Percentiles rank a stretch among this genome's conserved stretches.
phyloP scores from a whole-genome alignment of 2,888 invertebrate genomes.

The Byasa hedistus region DNA sequence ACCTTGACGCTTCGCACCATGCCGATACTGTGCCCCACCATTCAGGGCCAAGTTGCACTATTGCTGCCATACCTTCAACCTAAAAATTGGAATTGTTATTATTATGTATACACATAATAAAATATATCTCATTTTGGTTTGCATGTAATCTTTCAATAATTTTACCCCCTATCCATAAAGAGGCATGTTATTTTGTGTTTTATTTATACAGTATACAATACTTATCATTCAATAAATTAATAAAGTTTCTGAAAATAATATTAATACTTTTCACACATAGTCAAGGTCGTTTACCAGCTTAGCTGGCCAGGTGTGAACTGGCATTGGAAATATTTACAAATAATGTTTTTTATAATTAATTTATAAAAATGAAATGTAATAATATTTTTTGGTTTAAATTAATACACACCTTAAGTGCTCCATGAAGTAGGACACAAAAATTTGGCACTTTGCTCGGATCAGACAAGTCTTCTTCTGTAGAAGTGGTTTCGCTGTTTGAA shows the following conservation, averaged over 20 bases:
- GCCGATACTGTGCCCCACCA: constrained; percentile 98
- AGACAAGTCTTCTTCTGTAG: constrained; percentile 72
- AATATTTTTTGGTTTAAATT: not conserved
- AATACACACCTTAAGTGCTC: constrained; percentile 86
- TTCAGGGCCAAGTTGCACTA: constrained; percentile 89
- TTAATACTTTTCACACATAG: too few relatives aligned
- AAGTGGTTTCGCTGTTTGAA: constrained; percentile 61
- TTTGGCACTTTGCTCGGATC: constrained; percentile 91
- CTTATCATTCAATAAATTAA: too few relatives aligned
- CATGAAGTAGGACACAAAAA: constrained; percentile 95
- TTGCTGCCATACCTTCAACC: constrained; percentile 94
- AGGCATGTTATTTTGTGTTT: too few relatives aligned
- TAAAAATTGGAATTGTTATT: constrained; percentile 40
- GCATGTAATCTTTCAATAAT: not conserved
- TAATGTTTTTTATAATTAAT: not conserved
- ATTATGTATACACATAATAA: too few relatives aligned
- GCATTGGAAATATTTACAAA: too few relatives aligned
- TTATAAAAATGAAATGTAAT: not conserved
- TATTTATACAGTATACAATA: too few relatives aligned
- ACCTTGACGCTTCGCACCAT: constrained; percentile 87
- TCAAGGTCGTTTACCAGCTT: too few relatives aligned
- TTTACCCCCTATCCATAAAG: too few relatives aligned
- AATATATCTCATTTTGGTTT: not conserved
- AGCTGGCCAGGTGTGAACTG: too few relatives aligned
- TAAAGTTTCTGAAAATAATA: too few relatives aligned